These are phyloP conservation scores for Noctua comes DNA, from an alignment of 2,888 invertebrate species.

Conservation along the genomic window DNA sequence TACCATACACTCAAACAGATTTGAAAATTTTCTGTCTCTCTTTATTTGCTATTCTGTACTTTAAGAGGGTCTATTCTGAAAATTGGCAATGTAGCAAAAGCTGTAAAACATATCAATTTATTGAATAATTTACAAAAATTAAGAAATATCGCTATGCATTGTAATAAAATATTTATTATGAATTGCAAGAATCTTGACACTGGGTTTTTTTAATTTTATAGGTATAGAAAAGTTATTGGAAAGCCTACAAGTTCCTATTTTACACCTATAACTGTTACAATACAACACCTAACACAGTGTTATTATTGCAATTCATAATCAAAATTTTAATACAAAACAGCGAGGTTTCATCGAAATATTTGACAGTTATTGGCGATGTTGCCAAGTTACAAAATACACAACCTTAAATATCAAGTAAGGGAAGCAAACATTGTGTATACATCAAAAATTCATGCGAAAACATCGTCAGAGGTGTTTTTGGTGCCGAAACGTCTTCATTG, in stretches of 20 bases:
- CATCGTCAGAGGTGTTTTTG: slow-evolving; percentile 18
- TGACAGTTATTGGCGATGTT: neutral
- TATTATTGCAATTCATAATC: neutral
- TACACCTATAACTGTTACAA: neutral
- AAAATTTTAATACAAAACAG: neutral
- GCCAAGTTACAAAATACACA: neutral
- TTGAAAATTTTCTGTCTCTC: slow-evolving; percentile 22
- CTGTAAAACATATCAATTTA: no score
- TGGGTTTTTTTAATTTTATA: no score
- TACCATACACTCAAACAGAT: slow-evolving; percentile 25
- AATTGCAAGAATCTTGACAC: no score
- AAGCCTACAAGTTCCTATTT: neutral
- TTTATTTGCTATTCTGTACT: slow-evolving; percentile 32
- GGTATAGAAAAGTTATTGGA: no score
- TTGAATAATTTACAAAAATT: neutral
- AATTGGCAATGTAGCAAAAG: neutral
- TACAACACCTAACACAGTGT: neutral
- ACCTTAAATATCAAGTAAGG: slow-evolving; percentile 29
- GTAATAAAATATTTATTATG: no score
- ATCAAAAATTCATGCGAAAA: slow-evolving; percentile 30
- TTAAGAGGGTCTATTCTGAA: neutral
- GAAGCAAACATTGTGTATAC: slow-evolving; percentile 11
- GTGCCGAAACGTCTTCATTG: slow-evolving; percentile 45
- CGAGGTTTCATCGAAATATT: neutral
- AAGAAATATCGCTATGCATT: neutral